These are phyloP conservation scores for Diarsia dahlii DNA, from an alignment of 2,888 invertebrate species.

Conservation along the genomic window DNA sequence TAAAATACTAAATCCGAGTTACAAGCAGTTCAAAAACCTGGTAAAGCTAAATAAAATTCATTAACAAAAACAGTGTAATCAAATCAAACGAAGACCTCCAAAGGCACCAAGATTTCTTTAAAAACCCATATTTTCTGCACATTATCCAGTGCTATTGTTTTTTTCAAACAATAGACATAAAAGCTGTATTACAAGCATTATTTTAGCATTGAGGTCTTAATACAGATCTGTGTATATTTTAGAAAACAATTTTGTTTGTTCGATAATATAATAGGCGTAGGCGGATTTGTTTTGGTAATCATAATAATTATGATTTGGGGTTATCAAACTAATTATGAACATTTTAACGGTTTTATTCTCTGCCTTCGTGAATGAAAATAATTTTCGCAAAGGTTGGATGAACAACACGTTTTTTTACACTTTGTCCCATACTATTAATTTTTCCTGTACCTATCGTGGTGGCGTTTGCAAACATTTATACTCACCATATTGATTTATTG, in stretches of 20 bases:
- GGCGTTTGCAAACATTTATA: too few relatives aligned
- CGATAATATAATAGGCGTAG: conserved; percentile 2
- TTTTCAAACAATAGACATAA: conserved; percentile 9
- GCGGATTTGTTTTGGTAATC: background rate
- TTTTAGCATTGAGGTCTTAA: background rate
- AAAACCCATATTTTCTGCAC: background rate
- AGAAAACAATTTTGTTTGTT: conserved; percentile 8
- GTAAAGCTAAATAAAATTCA: background rate
- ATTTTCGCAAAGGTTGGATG: background rate
- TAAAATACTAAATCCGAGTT: background rate
- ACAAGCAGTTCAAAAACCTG: background rate
- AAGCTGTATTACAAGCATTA: conserved; percentile 8
- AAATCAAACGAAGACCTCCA: conserved; percentile 24
- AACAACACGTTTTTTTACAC: too few relatives aligned
- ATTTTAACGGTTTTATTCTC: background rate
- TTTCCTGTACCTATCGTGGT: too few relatives aligned
- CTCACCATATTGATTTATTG: too few relatives aligned
- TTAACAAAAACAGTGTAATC: background rate
- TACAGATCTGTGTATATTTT: background rate
- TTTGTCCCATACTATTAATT: too few relatives aligned
- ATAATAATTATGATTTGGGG: background rate
- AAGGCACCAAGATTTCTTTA: conserved; percentile 2
- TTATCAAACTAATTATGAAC: background rate
- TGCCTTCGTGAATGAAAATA: background rate
- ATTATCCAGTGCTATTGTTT: conserved; percentile 25